Evolutionary conservation across 1,140 invertebrate genomes (phyloP).

Genomic region (silkworm (Bombyx mori)): ASM3026992v2 NC_085110.1:1401001-1401500

Average conservation of each 20-base stretch:
- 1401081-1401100: too few relatives aligned
- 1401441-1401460: constrained; percentile 92
- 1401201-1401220: too few relatives aligned
- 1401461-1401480: constrained; percentile 93
- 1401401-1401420: constrained; percentile 87
- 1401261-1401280: constrained; percentile 80
- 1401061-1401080: too few relatives aligned
- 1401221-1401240: too few relatives aligned
- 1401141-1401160: too few relatives aligned
- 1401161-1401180: too few relatives aligned
- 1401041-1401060: too few relatives aligned
- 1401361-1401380: constrained; percentile 70
- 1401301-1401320: constrained; percentile 87
- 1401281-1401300: constrained; percentile 77
- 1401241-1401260: constrained; percentile 27
- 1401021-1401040: too few relatives aligned
- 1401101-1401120: too few relatives aligned
- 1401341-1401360: constrained; percentile 82
- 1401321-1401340: constrained; percentile 77
- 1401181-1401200: too few relatives aligned
- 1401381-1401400: constrained; percentile 72
- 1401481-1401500: constrained; percentile 92
- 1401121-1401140: too few relatives aligned
- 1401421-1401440: constrained; percentile 90
- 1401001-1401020: too few relatives aligned